Conservation (phyloP, 2,113 vertebrate species). For the Rafetus swinhoei region DNA sequence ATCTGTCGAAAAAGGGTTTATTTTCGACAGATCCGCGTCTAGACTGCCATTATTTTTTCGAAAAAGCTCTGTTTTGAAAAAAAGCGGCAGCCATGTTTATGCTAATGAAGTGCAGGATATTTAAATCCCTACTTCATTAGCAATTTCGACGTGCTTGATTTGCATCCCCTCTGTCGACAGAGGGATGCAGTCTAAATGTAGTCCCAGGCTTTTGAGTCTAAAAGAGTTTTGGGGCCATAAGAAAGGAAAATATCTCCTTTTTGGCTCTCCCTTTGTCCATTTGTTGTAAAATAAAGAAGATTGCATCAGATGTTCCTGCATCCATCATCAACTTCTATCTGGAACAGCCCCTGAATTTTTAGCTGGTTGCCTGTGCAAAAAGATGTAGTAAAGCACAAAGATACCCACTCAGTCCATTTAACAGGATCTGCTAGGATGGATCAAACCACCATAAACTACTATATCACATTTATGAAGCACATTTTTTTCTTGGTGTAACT, state of each 20-base stretch:
- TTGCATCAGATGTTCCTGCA: not conserved
- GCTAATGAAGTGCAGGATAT: too few species aligned
- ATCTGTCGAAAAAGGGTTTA: too few species aligned
- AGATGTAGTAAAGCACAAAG: not conserved
- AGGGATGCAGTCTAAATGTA: too few species aligned
- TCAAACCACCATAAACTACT: not conserved
- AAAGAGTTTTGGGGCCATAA: not conserved
- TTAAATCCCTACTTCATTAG: too few species aligned
- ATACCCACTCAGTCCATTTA: not conserved
- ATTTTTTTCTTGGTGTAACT: not conserved
- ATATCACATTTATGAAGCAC: not conserved
- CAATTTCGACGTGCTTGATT: too few species aligned
- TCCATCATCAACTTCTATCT: not conserved
- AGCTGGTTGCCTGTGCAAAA: too few species aligned
- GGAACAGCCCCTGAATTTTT: not conserved
- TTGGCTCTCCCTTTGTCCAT: not conserved
- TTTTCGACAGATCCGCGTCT: too few species aligned
- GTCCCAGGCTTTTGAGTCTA: not conserved
- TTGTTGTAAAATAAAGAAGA: not conserved
- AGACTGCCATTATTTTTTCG: too few species aligned
- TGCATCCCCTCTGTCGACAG: too few species aligned
- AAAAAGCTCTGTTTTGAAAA: too few species aligned
- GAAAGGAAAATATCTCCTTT: not conserved
- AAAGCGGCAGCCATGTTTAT: too few species aligned
- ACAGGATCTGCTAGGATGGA: not conserved